Conservation (phyloP, 2,888 invertebrate species). For the Drosophila sordidula region DNA sequence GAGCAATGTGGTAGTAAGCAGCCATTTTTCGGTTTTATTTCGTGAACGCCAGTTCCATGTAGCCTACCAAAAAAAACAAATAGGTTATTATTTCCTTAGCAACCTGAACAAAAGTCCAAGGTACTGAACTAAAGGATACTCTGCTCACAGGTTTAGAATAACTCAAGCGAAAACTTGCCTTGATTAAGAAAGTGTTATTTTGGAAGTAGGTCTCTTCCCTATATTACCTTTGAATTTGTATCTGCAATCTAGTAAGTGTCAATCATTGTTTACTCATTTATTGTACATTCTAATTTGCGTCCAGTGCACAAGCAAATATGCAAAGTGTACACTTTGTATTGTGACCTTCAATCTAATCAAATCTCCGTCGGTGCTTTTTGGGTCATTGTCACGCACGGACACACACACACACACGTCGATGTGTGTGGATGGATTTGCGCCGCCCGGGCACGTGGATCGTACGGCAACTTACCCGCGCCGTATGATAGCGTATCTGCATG, state of each 20-base stretch:
- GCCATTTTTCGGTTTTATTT: constrained; percentile 89
- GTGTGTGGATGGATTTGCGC: background rate
- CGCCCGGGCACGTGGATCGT: background rate
- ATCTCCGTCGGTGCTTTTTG: constrained; percentile 35
- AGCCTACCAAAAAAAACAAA: constrained; percentile 86
- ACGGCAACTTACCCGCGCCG: constrained; percentile 86
- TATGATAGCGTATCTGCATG: constrained; percentile 93
- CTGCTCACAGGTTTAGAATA: no score
- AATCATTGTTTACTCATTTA: background rate
- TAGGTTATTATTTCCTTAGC: no score
- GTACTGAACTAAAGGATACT: no score
- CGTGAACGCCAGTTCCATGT: constrained; percentile 91
- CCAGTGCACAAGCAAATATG: background rate
- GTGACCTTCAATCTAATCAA: constrained; percentile 59
- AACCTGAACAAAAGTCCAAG: no score
- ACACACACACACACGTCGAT: background rate
- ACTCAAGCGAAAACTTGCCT: background rate
- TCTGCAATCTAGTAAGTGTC: background rate
- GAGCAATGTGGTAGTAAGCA: constrained; percentile 86
- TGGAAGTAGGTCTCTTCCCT: background rate
- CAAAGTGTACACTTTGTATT: constrained; percentile 1
- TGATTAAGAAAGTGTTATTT: background rate
- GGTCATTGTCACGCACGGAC: constrained; percentile 49
- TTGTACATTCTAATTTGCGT: background rate
- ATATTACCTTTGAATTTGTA: no score